Evolutionary conservation across 2,888 invertebrate genomes (phyloP).

Genomic region (Lucinisca nassula): DNA sequence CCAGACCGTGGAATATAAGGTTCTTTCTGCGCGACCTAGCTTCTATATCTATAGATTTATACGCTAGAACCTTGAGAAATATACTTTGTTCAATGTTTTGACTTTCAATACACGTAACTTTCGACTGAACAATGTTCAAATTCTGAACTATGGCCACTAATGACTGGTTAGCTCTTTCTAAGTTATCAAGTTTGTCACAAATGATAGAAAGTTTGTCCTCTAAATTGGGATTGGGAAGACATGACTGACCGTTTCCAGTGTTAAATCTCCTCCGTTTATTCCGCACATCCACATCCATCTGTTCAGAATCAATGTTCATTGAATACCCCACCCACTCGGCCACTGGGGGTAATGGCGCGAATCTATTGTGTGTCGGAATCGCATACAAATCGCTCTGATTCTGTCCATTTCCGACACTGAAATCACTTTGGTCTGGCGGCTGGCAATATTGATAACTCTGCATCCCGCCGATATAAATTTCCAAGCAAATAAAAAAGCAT

Average conservation of each 20-base stretch:
- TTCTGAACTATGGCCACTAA: neutral
- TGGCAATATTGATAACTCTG: neutral
- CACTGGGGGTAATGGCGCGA: neutral
- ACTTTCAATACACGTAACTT: slow-evolving; percentile 3
- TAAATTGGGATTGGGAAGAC: neutral
- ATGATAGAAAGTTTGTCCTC: neutral
- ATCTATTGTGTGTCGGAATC: slow-evolving; percentile 5
- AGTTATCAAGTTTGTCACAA: neutral
- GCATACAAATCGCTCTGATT: neutral
- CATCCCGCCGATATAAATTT: neutral
- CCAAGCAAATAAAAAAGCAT: too few relatives aligned
- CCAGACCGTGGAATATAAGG: slow-evolving; percentile 12
- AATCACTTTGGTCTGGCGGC: neutral
- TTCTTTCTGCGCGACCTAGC: slow-evolving; percentile 37
- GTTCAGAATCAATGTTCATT: neutral
- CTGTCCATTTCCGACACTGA: neutral
- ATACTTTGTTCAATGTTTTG: slow-evolving; percentile 14
- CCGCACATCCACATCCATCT: neutral
- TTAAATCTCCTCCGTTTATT: neutral
- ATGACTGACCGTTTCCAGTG: neutral
- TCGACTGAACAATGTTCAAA: neutral
- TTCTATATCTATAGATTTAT: too few relatives aligned
- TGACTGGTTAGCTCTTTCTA: neutral
- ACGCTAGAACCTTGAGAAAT: slow-evolving; percentile 6
- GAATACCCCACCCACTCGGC: slow-evolving; percentile 6